phyloP scores from a whole-genome alignment of 35 echinoderm and acorn worm genomes.

The Ptychodera flava region DNA sequence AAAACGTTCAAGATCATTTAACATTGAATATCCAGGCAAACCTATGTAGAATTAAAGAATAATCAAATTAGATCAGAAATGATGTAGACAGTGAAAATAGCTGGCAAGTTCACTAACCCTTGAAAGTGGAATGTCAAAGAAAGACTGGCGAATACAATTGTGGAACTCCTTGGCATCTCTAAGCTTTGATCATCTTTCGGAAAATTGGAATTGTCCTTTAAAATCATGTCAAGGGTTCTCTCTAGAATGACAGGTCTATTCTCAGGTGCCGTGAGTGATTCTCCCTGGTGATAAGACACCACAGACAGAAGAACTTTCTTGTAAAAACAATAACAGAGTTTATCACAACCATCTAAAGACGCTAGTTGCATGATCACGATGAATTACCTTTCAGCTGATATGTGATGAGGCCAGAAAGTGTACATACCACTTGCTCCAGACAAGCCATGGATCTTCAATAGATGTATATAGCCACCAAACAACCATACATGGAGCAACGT shows the following conservation, averaged over 20 bases:
- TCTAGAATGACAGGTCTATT: background rate
- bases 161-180: background rate
- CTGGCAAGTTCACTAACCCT: too few species aligned
- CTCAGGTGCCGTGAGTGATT: background rate
- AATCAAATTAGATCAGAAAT: background rate
- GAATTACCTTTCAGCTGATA: too few species aligned
- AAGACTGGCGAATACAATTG: background rate
- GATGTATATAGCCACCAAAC: too few species aligned
- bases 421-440: too few species aligned
- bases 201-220: background rate
- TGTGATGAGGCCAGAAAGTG: too few species aligned
- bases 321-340: too few species aligned
- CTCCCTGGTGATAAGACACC: background rate
- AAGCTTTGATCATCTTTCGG: background rate
- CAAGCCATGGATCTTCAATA: too few species aligned
- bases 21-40: background rate
- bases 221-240: background rate
- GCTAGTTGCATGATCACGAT: too few species aligned
- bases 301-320: background rate
- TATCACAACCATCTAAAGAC: too few species aligned
- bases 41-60: background rate
- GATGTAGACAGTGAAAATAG: background rate
- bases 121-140: background rate
- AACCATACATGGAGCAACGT: too few species aligned
- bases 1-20: background rate